These are phyloP conservation scores for Harpagoxenus sublaevis DNA, from an alignment of 2,888 invertebrate genomes.

Conservation along the genomic window DNA sequence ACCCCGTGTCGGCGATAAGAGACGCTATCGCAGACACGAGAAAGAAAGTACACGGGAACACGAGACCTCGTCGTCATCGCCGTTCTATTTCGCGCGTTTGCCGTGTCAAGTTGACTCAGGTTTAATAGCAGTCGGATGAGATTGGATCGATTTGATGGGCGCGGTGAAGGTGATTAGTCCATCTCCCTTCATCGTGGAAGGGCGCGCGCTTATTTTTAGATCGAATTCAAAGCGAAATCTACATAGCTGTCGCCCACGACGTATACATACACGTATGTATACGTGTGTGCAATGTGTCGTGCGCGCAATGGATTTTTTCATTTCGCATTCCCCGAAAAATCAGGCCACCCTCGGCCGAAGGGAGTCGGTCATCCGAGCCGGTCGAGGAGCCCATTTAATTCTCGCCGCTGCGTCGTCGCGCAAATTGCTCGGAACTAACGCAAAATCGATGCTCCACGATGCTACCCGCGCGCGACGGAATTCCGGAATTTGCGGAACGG, in stretches of 20 bases:
- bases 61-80: background rate
- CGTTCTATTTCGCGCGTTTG: constrained; percentile 37
- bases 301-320: background rate
- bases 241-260: background rate
- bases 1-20: constrained; percentile 4
- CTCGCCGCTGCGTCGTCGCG: constrained; percentile 18
- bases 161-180: constrained; percentile 71
- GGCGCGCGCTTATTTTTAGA: constrained; percentile 71
- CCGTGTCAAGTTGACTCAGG: constrained; percentile 64
- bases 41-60: constrained; percentile 11
- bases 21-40: background rate
- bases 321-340: constrained; percentile 19
- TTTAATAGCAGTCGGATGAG: constrained; percentile 65
- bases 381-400: constrained; percentile 15
- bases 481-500: constrained; percentile 35
- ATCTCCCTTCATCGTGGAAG: constrained; percentile 50
- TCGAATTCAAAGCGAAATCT: constrained; percentile 38
- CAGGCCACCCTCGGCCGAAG: background rate
- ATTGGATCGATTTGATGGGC: constrained; percentile 76
- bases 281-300: too few species aligned
- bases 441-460: constrained; percentile 34
- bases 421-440: constrained; percentile 52
- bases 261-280: background rate
- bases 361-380: constrained; percentile 15
- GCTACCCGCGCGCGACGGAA: background rate